Conservation (phyloP, 1,140 invertebrate species). For the Procambarus virginalis region DNA sequence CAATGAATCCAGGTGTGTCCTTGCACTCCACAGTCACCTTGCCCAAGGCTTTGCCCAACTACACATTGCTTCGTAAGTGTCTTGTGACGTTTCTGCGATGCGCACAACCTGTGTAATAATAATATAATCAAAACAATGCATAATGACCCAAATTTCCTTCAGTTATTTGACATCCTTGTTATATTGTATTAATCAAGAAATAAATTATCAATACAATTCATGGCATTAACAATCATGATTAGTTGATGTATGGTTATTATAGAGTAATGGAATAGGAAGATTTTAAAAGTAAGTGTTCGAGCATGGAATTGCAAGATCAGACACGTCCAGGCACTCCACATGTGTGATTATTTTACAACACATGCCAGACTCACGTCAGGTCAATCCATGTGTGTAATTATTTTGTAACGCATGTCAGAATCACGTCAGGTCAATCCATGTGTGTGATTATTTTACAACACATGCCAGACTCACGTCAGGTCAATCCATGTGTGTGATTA, state of each 20-base stretch:
- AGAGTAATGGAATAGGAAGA: too few relatives aligned
- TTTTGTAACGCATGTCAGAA: too few relatives aligned
- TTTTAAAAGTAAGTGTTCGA: not conserved
- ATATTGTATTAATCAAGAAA: not conserved
- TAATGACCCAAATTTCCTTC: too few relatives aligned
- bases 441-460: too few relatives aligned
- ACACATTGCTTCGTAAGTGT: slow-evolving; percentile 83
- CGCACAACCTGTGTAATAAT: slow-evolving; percentile 76
- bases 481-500: too few relatives aligned
- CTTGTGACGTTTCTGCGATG: slow-evolving; percentile 83
- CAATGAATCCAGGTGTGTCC: slow-evolving; percentile 91
- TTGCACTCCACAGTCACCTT: slow-evolving; percentile 88
- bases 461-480: too few relatives aligned
- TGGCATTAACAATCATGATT: not conserved
- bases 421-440: too few relatives aligned
- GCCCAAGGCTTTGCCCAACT: slow-evolving; percentile 85
- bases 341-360: too few relatives aligned
- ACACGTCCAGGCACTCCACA: too few relatives aligned
- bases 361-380: too few relatives aligned
- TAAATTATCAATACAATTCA: not conserved
- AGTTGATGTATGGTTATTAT: not conserved
- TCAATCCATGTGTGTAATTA: too few relatives aligned
- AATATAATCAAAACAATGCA: not conserved
- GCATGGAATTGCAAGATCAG: not conserved
- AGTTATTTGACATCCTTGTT: too few relatives aligned